A percentile compares a stretch with the other conserved stretches of the same genome.
phyloP scores from a whole-genome alignment of 2,797 vertebrate species.

The Monodelphis domestica region DNA sequence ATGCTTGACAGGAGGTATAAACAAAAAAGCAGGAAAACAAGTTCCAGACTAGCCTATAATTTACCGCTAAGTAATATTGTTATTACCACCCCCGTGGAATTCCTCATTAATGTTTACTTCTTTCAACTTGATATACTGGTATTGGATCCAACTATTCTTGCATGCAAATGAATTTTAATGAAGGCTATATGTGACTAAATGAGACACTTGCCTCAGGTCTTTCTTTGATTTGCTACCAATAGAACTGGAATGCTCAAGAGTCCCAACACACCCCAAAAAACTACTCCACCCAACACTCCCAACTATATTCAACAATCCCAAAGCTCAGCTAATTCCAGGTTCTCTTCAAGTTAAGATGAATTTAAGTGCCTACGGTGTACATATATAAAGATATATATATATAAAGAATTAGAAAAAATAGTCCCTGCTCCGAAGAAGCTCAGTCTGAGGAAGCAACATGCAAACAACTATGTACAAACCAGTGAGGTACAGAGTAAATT shows the following conservation, averaged over 20 bases:
- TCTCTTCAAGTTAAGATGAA: neutral
- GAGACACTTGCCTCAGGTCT: constrained; percentile 39
- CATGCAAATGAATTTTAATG: constrained; percentile 61
- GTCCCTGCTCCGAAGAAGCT: neutral
- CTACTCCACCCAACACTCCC: constrained; percentile 47
- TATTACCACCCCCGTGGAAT: constrained; percentile 57
- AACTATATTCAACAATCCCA: constrained; percentile 45
- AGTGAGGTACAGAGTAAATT: neutral
- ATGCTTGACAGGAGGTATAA: constrained; percentile 57
- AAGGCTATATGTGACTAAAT: constrained; percentile 41
- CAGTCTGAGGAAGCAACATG: neutral
- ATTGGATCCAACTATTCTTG: constrained; percentile 65
- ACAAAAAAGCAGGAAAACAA: constrained; percentile 53
- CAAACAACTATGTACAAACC: neutral
- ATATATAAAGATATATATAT: neutral
- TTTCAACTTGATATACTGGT: constrained; percentile 65
- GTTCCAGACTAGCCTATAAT: constrained; percentile 57
- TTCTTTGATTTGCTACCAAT: constrained; percentile 19
- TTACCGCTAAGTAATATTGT: constrained; percentile 65
- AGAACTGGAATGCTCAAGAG: constrained; percentile 35
- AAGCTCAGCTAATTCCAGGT: constrained; percentile 27
- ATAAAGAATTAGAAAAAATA: neutral
- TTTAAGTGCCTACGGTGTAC: neutral
- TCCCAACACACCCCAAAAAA: constrained; percentile 66
- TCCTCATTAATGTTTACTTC: constrained; percentile 52